These are phyloP conservation scores for Harmothoe impar DNA, from an alignment of 2,888 invertebrate genomes.

Conservation along the genomic window DNA sequence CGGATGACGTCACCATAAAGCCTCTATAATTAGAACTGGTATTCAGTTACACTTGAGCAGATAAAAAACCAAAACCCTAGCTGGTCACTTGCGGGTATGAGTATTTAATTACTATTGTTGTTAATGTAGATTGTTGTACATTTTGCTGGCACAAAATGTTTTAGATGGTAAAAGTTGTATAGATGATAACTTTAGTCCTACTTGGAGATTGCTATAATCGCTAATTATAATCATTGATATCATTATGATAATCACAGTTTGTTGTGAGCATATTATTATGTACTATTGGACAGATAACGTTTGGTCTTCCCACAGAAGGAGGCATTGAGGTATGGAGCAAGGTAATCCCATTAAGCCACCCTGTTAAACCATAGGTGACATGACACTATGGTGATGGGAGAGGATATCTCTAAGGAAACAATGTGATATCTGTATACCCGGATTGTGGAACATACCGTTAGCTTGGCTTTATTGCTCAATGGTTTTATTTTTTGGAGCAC, in stretches of 20 bases:
- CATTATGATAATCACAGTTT: not conserved
- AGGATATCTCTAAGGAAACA: not conserved
- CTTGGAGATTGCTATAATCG: constrained; percentile 52
- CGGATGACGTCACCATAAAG: constrained; percentile 9
- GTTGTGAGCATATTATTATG: constrained; percentile 28
- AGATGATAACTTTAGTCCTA: not conserved
- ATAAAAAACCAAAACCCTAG: constrained; percentile 24
- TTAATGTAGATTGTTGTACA: constrained; percentile 48
- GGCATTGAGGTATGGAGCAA: not conserved
- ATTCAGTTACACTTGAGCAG: constrained; percentile 56
- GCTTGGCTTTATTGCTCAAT: constrained; percentile 47
- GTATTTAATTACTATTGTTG: constrained; percentile 7
- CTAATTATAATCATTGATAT: not conserved
- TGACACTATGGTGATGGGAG: not conserved
- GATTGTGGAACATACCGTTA: not conserved
- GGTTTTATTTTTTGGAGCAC: constrained; percentile 7
- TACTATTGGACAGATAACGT: not conserved
- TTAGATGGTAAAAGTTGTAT: constrained; percentile 8
- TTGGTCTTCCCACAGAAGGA: not conserved
- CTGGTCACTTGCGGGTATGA: constrained; percentile 51
- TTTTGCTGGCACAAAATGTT: constrained; percentile 63
- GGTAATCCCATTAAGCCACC: not conserved
- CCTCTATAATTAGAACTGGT: constrained; percentile 19
- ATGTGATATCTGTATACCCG: not conserved
- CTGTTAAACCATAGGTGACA: not conserved